Conservation (phyloP, 1,140 invertebrate genomes). For the Drosophila subobscura region DNA sequence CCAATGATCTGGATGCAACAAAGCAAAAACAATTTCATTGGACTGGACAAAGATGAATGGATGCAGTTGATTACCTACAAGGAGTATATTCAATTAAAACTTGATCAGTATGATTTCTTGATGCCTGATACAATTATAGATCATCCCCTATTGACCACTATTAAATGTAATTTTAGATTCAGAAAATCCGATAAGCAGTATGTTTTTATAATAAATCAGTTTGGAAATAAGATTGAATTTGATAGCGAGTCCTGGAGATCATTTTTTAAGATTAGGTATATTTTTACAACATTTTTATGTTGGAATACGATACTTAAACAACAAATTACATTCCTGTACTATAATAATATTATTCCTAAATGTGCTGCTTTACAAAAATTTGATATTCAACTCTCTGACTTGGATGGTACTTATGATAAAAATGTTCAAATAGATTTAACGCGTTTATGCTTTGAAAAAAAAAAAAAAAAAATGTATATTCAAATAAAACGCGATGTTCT, state of each 20-base stretch:
- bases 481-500: slow-evolving; percentile 8
- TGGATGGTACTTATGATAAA: background rate
- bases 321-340: too few species aligned
- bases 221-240: slow-evolving; percentile 1
- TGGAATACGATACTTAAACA: too few species aligned
- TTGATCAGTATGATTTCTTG: background rate
- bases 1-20: too few species aligned
- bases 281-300: too few species aligned
- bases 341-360: background rate
- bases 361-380: background rate
- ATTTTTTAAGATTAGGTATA: slow-evolving; percentile 2
- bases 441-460: slow-evolving; percentile 7
- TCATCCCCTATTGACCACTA: background rate
- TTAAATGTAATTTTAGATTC: background rate
- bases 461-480: slow-evolving; percentile 1
- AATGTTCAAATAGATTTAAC: slow-evolving; percentile 7
- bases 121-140: slow-evolving; percentile 1
- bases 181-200: background rate
- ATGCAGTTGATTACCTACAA: too few species aligned
- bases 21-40: too few species aligned
- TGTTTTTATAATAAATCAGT: slow-evolving; percentile 1
- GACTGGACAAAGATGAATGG: too few species aligned
- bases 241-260: slow-evolving; percentile 7
- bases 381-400: slow-evolving; percentile 2
- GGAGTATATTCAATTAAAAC: slow-evolving; percentile 1